Evolutionary conservation across 2,113 vertebrate species (phyloP), one percentile per base, ranked within the genome.

Genomic region (Brienomyrus longianalis): DNA sequence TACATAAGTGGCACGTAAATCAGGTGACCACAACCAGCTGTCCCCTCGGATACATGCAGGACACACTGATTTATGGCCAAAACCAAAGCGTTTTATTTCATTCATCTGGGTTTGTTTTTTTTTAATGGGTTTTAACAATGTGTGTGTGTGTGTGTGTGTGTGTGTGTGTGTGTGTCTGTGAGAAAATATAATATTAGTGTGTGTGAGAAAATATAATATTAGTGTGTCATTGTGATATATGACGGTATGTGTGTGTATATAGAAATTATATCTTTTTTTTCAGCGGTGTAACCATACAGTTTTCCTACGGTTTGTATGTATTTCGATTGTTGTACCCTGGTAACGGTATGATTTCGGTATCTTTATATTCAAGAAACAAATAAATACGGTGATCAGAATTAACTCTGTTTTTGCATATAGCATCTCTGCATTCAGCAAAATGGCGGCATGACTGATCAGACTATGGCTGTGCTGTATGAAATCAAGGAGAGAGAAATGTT

Each of bases 1-100:
- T 96, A 21, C 93, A 92, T 94, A 92, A 92, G 96, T 56, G 96
- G 95, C 93, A 94, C 93, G 89, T 95, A 93, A 93, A 85, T 93
- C 92, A 93, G 93, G 91, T 90, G 93, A 94, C 91, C 23, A 11
- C 48, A 93, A 93, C 95, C 93, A 95, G 91, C 93, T 93, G 93
- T 90, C 90, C 90, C 88, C n/a, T 92, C 91, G 90, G 93, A 94
- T 94, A 89, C 92, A 91, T 92, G 92, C 91, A 91, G 89, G 4
- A 27, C 77, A 70, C 91, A 2, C 43, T 47, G 80, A 95, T 93
- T 92, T 92, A 94, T 92, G 90, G 86, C 66, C 56, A 39, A 15
- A 84, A 87, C 86, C n/a, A 90, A 88, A 56, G 19, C 5, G 5
- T 56, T 21, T 56, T 23, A 56, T 17, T 56, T 56, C 54, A 6